Percentiles rank a stretch among this genome's conserved stretches.
Evolutionary conservation across 2,113 vertebrate genomes (phyloP).

Genomic region (Perccottus glenii): DNA sequence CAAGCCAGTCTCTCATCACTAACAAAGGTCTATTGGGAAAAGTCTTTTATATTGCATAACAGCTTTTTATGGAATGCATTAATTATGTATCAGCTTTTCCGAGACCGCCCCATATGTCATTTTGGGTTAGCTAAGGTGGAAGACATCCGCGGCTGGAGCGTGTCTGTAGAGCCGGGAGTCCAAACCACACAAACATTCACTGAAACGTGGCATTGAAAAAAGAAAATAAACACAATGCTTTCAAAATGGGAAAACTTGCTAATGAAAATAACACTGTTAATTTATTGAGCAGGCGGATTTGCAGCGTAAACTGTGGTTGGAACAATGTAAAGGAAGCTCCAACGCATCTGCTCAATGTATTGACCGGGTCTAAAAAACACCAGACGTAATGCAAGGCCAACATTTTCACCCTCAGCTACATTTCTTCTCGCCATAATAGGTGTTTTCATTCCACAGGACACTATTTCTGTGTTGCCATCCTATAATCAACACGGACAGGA

Average conservation of each 20-base stretch:
- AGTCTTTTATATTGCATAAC: constrained; percentile 10
- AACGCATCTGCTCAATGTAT: constrained; percentile 17
- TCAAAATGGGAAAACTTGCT: constrained; percentile 22
- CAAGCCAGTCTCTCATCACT: not conserved
- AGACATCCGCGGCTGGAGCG: constrained; percentile 44
- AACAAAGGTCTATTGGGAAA: not conserved
- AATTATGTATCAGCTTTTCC: constrained; percentile 54
- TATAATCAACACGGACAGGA: constrained; percentile 40
- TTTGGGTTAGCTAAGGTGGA: constrained; percentile 62
- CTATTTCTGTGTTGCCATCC: constrained; percentile 32
- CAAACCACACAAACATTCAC: constrained; percentile 9
- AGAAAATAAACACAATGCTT: constrained; percentile 23
- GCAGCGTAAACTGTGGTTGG: constrained; percentile 10
- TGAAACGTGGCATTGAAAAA: constrained; percentile 59
- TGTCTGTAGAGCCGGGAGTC: constrained; percentile 36
- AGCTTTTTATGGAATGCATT: constrained; percentile 26
- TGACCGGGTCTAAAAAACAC: not conserved
- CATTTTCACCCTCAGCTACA: constrained; percentile 17
- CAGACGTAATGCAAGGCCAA: constrained; percentile 5
- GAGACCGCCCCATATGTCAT: constrained; percentile 32
- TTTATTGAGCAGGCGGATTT: constrained; percentile 13
- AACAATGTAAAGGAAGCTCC: constrained; percentile 14
- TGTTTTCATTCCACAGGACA: constrained; percentile 27
- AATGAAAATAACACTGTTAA: not conserved
- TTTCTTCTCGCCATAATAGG: constrained; percentile 27